phyloP scores from a whole-genome alignment of 2,888 invertebrate genomes.

The Vandiemenella viatica region DNA sequence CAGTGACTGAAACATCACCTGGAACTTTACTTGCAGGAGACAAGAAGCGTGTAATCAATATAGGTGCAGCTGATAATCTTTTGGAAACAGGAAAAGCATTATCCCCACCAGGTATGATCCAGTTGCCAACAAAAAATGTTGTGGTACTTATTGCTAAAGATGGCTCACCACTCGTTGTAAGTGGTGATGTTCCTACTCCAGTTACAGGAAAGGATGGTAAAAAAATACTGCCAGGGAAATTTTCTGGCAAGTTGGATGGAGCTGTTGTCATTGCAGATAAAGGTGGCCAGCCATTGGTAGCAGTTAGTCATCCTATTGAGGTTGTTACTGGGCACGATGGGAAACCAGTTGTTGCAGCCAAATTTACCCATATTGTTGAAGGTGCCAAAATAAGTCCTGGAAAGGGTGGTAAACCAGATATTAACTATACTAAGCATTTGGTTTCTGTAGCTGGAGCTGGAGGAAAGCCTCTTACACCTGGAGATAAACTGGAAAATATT shows the following conservation, averaged over 20 bases:
- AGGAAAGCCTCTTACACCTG: not conserved
- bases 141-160: not conserved
- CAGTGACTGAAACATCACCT: not conserved
- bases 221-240: not conserved
- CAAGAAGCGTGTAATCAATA: not conserved
- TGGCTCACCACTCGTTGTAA: not conserved
- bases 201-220: not conserved
- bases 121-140: no score
- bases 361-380: not conserved
- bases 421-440: not conserved
- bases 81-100: no score
- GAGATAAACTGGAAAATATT: not conserved
- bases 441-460: not conserved
- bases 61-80: not conserved
- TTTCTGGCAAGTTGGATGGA: not conserved
- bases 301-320: not conserved
- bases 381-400: not conserved
- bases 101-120: no score
- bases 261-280: not conserved
- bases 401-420: not conserved
- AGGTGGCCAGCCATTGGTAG: not conserved
- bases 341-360: not conserved
- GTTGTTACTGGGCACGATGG: not conserved
- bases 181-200: not conserved
- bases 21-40: not conserved